A percentile compares a stretch with the other conserved stretches of the same genome.
These are phyloP conservation scores for Lycaon pictus DNA, from an alignment of 2,113 vertebrate genomes.

Conservation along the genomic window DNA sequence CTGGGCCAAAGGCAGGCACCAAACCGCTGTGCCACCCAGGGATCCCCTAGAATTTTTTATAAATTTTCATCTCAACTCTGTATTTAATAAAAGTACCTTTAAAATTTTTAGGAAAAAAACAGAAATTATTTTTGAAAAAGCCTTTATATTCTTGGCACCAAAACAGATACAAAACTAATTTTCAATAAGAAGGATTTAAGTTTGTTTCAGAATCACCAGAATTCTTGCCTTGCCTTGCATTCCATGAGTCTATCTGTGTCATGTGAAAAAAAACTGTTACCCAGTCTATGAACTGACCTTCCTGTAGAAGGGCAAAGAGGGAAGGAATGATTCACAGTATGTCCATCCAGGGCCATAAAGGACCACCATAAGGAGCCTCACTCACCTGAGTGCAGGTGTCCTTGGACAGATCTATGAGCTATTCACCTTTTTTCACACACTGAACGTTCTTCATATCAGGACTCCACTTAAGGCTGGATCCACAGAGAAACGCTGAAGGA, in stretches of 20 bases:
- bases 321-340: neutral
- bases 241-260: neutral
- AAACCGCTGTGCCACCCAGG: no score
- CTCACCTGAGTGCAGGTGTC: rapidly evolving
- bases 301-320: neutral
- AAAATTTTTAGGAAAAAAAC: neutral
- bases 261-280: neutral
- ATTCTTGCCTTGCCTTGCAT: neutral
- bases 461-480: constrained; percentile 94
- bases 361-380: neutral
- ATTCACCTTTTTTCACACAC: constrained; percentile 90
- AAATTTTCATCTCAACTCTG: neutral
- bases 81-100: neutral
- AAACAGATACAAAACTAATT: neutral
- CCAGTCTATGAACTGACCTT: neutral
- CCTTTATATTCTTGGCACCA: neutral
- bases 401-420: neutral
- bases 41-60: constrained; percentile 1
- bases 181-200: neutral
- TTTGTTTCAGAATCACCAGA: neutral
- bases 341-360: neutral
- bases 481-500: constrained; percentile 88
- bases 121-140: constrained; percentile 32
- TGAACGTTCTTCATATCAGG: constrained; percentile 84
- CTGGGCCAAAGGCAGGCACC: no score